Evolutionary conservation across 2,888 invertebrate species (phyloP).

Genomic region (Lochmaea crataegi): DNA sequence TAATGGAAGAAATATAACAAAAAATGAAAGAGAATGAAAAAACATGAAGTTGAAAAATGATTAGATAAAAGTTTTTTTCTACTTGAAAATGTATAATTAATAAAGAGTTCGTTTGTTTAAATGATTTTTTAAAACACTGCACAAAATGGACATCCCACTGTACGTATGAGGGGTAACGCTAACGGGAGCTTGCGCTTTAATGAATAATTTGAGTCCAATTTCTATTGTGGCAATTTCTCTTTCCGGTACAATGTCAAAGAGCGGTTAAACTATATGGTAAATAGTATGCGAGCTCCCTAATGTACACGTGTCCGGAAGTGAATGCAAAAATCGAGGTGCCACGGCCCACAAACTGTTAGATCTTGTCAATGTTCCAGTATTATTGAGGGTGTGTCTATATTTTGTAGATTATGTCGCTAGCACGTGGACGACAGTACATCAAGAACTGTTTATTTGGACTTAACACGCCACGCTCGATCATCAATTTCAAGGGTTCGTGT

Average conservation of each 20-base stretch:
- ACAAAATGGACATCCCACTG: slow-evolving; percentile 20
- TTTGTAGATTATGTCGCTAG: slow-evolving; percentile 42
- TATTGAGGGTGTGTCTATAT: slow-evolving; percentile 46
- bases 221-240: slow-evolving; percentile 52
- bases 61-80: no score
- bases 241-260: slow-evolving; percentile 57
- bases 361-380: slow-evolving; percentile 42
- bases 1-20: no score
- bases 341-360: slow-evolving; percentile 42
- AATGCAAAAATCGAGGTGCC: slow-evolving; percentile 50
- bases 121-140: background rate
- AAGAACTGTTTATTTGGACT: slow-evolving; percentile 36
- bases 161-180: slow-evolving; percentile 6
- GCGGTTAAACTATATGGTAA: slow-evolving; percentile 54
- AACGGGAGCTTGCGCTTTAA: slow-evolving; percentile 37
- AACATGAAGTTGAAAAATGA: no score
- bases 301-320: slow-evolving; percentile 59
- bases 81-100: background rate
- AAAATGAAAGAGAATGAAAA: no score
- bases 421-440: slow-evolving; percentile 42
- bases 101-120: background rate
- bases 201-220: slow-evolving; percentile 54
- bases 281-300: slow-evolving; percentile 43
- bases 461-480: slow-evolving; percentile 35
- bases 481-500: slow-evolving; percentile 28